phyloP scores from a whole-genome alignment of 2,888 invertebrate species.

The Flabesymbios commensalis region DNA sequence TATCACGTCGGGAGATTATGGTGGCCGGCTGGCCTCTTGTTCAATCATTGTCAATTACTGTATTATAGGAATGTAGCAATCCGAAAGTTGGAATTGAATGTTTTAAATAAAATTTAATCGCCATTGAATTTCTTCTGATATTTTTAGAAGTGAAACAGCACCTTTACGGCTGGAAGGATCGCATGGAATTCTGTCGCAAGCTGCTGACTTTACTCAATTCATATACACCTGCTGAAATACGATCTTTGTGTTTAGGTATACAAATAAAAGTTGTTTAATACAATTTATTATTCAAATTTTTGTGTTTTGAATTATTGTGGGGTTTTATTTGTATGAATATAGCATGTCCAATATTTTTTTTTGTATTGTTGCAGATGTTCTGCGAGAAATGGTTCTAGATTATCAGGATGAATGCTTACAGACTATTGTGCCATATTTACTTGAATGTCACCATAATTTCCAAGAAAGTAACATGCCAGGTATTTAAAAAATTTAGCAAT shows the following conservation, averaged over 20 bases:
- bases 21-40: no score
- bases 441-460: slow-evolving; percentile 80
- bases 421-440: slow-evolving; percentile 81
- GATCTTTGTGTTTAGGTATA: slow-evolving; percentile 57
- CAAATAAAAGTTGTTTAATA: no score
- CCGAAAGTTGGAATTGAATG: no score
- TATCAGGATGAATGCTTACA: slow-evolving; percentile 80
- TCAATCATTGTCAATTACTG: no score
- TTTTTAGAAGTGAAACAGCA: slow-evolving; percentile 46
- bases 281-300: not conserved
- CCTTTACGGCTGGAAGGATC: slow-evolving; percentile 71
- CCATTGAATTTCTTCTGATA: not conserved
- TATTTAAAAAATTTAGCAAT: no score
- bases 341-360: not conserved
- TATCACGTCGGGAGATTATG: no score
- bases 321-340: not conserved
- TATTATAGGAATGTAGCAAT: no score
- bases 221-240: slow-evolving; percentile 83
- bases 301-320: not conserved
- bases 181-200: slow-evolving; percentile 85
- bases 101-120: no score
- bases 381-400: slow-evolving; percentile 78
- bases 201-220: slow-evolving; percentile 85
- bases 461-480: slow-evolving; percentile 66
- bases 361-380: slow-evolving; percentile 66